These are phyloP conservation scores for Pholis gunnellus DNA, from an alignment of 2,113 vertebrate species.

Conservation along the genomic window DNA sequence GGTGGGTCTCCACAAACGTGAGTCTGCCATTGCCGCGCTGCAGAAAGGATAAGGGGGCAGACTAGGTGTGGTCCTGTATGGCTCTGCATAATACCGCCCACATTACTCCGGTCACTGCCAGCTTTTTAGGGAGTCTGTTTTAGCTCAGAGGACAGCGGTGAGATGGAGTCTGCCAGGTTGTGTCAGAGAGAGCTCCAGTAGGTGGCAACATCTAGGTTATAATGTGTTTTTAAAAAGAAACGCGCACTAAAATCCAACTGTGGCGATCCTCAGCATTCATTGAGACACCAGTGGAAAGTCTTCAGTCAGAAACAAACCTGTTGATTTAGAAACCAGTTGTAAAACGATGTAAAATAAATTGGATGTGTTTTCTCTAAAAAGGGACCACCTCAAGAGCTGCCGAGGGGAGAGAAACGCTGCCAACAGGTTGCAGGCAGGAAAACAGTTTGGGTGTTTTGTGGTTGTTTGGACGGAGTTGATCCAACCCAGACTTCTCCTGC, in stretches of 20 bases:
- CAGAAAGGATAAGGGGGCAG: conserved; percentile 16
- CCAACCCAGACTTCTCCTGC: conserved; percentile 58
- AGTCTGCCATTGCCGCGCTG: conserved; percentile 5
- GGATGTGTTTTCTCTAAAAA: conserved; percentile 11
- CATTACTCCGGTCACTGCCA: conserved; percentile 6
- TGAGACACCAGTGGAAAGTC: conserved; percentile 55
- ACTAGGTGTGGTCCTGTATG: conserved; percentile 48
- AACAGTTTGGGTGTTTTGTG: conserved; percentile 59
- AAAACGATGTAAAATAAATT: conserved; percentile 44
- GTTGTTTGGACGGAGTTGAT: conserved; percentile 61
- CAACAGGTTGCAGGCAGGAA: conserved; percentile 48
- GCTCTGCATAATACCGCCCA: conserved; percentile 28
- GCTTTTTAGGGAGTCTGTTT: conserved; percentile 41
- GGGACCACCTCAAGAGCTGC: conserved; percentile 62
- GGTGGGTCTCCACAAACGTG: not conserved
- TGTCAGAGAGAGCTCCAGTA: conserved; percentile 39
- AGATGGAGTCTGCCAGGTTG: conserved; percentile 34
- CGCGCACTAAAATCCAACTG: conserved; percentile 14
- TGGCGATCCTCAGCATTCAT: conserved; percentile 29
- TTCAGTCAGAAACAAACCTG: conserved; percentile 9
- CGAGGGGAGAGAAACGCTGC: conserved; percentile 7
- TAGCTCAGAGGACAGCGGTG: conserved; percentile 12
- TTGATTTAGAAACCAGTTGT: conserved; percentile 52
- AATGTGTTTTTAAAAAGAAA: conserved; percentile 42
- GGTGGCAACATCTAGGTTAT: conserved; percentile 42